phyloP scores from a whole-genome alignment of 1,140 invertebrate genomes.

The Polypedilum vanderplanki region DNA sequence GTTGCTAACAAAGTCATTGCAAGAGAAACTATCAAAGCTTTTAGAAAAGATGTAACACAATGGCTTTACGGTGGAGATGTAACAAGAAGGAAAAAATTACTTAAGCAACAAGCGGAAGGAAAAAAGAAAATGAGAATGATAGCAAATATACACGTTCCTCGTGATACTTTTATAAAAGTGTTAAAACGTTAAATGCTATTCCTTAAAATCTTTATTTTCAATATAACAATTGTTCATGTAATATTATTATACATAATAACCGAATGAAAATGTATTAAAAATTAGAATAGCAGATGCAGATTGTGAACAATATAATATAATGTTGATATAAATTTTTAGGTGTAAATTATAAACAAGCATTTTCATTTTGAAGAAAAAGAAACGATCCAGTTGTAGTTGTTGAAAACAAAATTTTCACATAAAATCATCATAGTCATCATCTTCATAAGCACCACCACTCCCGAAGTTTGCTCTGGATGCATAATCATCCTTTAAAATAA shows the following conservation, averaged over 20 bases:
- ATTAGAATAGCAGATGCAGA: neutral
- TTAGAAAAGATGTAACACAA: conserved; percentile 85
- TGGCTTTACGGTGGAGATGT: conserved; percentile 94
- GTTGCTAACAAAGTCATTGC: conserved; percentile 77
- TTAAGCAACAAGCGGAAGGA: conserved; percentile 83
- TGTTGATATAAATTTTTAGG: neutral
- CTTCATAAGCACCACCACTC: conserved; percentile 44
- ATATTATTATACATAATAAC: neutral
- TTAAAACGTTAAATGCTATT: conserved; percentile 57
- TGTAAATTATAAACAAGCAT: neutral
- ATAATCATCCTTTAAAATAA: conserved; percentile 44
- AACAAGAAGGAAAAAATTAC: conserved; percentile 79
- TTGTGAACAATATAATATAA: neutral
- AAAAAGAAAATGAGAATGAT: conserved; percentile 88
- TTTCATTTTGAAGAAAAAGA: neutral
- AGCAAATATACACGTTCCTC: conserved; percentile 82
- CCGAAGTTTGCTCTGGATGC: conserved; percentile 47
- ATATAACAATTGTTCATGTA: too few species aligned
- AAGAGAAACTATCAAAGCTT: conserved; percentile 79
- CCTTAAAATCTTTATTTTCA: neutral
- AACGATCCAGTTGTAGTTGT: neutral
- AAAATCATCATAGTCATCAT: conserved; percentile 58
- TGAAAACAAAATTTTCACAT: conserved; percentile 47
- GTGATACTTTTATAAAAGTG: conserved; percentile 91
- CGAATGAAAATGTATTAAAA: neutral